Evolutionary conservation across 2,797 vertebrate species (phyloP), one percentile per base, ranked within the genome.

Genomic region (Muscicapa striata): DNA sequence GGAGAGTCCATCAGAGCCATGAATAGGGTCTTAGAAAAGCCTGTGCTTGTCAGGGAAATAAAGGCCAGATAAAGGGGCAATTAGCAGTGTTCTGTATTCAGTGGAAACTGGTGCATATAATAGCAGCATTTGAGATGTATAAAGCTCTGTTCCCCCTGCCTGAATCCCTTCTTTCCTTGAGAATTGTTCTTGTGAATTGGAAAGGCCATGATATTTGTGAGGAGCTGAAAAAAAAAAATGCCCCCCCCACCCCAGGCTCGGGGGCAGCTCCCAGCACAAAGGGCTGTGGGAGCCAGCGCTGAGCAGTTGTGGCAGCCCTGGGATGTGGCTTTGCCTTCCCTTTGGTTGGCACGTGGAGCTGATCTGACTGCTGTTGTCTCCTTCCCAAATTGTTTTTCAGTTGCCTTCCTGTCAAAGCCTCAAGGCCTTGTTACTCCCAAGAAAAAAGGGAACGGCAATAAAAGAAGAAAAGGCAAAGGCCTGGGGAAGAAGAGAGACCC

Each of bases 401-500:
- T 98, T 64, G 98, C 98, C 59, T 98, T 98, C 97, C 98, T 99
- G 40, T 98, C 98, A 79, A 99, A 99, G 97, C 98, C 99, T 52
- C 98, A 98, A 97, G 98, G 98, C 80, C 96, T 97, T 1, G 97
- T 98, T 96, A 98, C 98, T 61, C 95, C 97, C 41, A 98, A 98
- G 84, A 98, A 94, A 36, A 97, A 97, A 89, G 98, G 96, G 38
- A 96, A 96, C 7, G 98, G 98, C 80, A 98, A 98, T 91, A 98
- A 96, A 93, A 99, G 97, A 91, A 98, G 97, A 96, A 99, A 96
- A 97, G 98, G 98, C 52, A 99, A 98, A 78, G 99, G 99, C 10
- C 97, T 98, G 95, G 99, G 99, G n/a, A 99, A 96, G 97, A 99
- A 99, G 97, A 99, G 98, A 97, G 98, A 99, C 85, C 99, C 99